A percentile compares a stretch with the other conserved stretches of the same genome.
Evolutionary conservation across 2,797 vertebrate species (phyloP).

Genomic region (Mus minutoides): DNA sequence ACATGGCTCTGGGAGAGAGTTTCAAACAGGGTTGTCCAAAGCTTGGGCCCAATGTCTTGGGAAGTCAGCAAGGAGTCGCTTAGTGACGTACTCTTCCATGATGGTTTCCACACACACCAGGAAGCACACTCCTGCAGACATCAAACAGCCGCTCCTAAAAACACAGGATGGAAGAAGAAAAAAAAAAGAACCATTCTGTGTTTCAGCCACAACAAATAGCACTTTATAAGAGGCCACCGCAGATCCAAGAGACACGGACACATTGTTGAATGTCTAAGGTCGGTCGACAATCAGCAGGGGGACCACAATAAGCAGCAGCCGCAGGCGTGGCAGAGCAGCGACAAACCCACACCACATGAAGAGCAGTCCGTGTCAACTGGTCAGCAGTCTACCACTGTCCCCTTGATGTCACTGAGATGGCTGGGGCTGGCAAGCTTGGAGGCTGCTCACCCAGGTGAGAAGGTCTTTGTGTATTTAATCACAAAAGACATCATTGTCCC

Average conservation of each 20-base stretch:
- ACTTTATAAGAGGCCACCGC: conserved; percentile 79
- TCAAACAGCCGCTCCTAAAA: conserved; percentile 77
- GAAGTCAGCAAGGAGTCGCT: conserved; percentile 71
- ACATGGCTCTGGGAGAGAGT: conserved; percentile 62
- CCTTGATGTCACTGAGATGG: neutral
- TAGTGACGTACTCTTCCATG: conserved; percentile 46
- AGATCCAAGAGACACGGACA: conserved; percentile 29
- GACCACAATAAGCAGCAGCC: conserved; percentile 76
- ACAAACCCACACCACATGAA: conserved; percentile 44
- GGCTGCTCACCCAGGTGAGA: neutral
- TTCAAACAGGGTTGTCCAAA: conserved; percentile 58
- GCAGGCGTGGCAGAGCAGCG: neutral
- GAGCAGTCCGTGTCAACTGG: neutral
- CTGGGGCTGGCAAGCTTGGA: neutral
- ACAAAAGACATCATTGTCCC: neutral
- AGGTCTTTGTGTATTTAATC: neutral
- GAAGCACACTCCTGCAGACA: conserved; percentile 75
- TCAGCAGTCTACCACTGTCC: neutral
- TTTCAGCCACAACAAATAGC: conserved; percentile 80
- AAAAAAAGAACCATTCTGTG: conserved; percentile 54
- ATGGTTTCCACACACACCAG: conserved; percentile 67
- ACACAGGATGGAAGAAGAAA: conserved; percentile 65
- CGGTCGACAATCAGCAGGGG: conserved; percentile 66
- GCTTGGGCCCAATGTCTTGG: conserved; percentile 75
- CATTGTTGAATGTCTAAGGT: conserved; percentile 72